Evolutionary conservation across 2,888 invertebrate species (phyloP), one percentile per base, ranked within the genome.

Genomic region (Coelinius sp.): DNA sequence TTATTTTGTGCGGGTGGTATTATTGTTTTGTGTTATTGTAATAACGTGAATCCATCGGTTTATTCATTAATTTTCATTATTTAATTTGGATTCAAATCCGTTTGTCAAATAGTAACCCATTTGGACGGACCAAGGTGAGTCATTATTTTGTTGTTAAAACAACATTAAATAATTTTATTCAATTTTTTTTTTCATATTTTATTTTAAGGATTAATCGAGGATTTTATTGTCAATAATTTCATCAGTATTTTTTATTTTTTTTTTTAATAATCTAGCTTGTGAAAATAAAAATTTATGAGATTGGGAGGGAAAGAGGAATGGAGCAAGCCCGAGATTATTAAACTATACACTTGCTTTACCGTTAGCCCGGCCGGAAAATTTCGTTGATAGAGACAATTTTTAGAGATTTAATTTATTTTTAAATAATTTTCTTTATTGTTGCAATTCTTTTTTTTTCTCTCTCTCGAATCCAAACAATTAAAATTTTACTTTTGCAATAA

Each of bases 71-170:
- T 63, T 63, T 44, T 44, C n/a, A n/a, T 56, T 84, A 81, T 85
- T 85, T 85, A 81, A 85, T 82, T 85, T 85, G 88, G 87, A 88
- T 85, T 86, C 80, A 84, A 83, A 88, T 86, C 88, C 86, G 90
- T 91, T 91, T 91, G 90, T 90, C 89, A 90, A 90, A 90, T 89
- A 89, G 90, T 89, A 90, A 92, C 91, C 91, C 91, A 92, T 91
- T 91, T 91, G 93, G 92, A 93, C 93, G 93, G 92, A 93, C 94
- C 93, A 92, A 93, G 93, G 94, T 94, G 91, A 88, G 89, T 83
- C 80, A 85, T 90, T 38, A 90, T 90, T 90, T 90, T 85, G 80
- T 80, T 84, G 83, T 87, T 88, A 85, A 84, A 6, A 7, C 86
- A 80, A 75, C 69, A 71, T 73, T 73, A 78, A 75, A 76, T 83